Base-by-base conservation (phyloP, 2,888 invertebrate genomes). In the Heliconius ismenius region DNA sequence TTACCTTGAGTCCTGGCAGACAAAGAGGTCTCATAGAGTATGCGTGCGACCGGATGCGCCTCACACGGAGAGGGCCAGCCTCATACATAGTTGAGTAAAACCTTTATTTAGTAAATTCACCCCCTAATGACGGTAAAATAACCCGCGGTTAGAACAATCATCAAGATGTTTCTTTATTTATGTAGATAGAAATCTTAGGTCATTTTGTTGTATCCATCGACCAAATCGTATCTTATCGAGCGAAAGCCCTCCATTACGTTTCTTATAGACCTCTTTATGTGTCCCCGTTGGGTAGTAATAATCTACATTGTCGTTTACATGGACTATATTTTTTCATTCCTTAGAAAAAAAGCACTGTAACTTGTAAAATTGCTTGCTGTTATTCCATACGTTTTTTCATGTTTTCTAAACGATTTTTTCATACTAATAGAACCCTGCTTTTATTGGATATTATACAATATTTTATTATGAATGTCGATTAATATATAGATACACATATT, bases 41-140 rank as follows among this genome's bases (percentile, higher is more conserved):
- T 89, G 90, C 88, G 89, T 88, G 86, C 87, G 85, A 86, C 88
- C 89, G 90, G 89, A 91, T 89, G 85, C 86, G 88, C 86, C 83
- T 86, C 87, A 85, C 84, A 76, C 79, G 72, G 67, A 87, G 84
- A 83, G 88, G 87, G 81, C 86, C 87, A 88, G 89, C 90, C 90
- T 92, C 90, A 92, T 93, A 91, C 92, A 92, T 92, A 91, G 88
- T 91, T 91, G 88, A 92, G 90, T 89, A 87, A 84, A 82, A 87
- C 89, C 88, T 87, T 86, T 87, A 82, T 87, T 86, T 87, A 82
- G 81, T 77, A 76, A 88, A 91, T 92, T 92, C 91, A 92, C 90
- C 90, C 90, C 85, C 82, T 90, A 90, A 91, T 88, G 88, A 90
- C 83, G 85, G 79, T 80, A 83, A 85, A 90, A 91, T 89, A 88